Conservation (phyloP, 2,888 invertebrate species). For the Masnerella sp. region DNA sequence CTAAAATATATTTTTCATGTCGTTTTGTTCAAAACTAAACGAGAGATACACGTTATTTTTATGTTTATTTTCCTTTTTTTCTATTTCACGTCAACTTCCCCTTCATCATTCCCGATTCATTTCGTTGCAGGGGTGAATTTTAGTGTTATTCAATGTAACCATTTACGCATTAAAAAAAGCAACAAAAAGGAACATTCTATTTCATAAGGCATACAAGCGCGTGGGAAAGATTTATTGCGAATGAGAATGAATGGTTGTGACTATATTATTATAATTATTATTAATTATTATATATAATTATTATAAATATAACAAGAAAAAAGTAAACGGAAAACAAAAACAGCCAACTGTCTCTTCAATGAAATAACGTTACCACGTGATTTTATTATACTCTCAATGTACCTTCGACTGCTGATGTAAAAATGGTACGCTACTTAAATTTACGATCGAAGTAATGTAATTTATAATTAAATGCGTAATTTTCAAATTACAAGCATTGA, state of each 20-base stretch:
- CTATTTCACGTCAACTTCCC: conserved; percentile 10
- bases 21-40: conserved; percentile 7
- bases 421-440: conserved; percentile 56
- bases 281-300: conserved; percentile 56
- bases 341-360: conserved; percentile 54
- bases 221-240: conserved; percentile 26
- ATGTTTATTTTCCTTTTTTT: conserved; percentile 11
- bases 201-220: conserved; percentile 28
- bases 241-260: conserved; percentile 55
- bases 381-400: conserved; percentile 51
- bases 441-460: conserved; percentile 53
- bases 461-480: conserved; percentile 57
- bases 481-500: conserved; percentile 49
- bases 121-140: conserved; percentile 8
- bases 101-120: conserved; percentile 24
- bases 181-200: conserved; percentile 45
- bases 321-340: conserved; percentile 30
- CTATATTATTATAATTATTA: conserved; percentile 54
- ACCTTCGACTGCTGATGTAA: conserved; percentile 57
- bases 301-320: conserved; percentile 58
- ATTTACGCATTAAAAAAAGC: neutral
- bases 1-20: conserved; percentile 31
- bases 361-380: conserved; percentile 50
- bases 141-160: conserved; percentile 16
- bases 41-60: neutral